Evolutionary conservation across 2,888 invertebrate genomes (phyloP).

Genomic region (Parasteatoda lunata): DNA sequence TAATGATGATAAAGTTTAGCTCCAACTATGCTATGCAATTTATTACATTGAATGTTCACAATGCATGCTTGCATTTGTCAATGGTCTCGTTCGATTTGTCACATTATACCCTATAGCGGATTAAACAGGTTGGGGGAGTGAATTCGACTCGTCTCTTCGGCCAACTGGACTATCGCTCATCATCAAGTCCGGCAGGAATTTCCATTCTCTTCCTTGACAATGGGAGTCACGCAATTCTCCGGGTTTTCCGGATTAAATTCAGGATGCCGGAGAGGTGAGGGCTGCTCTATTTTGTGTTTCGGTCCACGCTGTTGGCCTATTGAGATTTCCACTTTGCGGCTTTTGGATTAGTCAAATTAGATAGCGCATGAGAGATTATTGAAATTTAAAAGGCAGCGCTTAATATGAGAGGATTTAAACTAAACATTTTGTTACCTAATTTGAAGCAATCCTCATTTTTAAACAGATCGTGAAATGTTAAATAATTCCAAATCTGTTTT

Average conservation of each 20-base stretch:
- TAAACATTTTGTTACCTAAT: not conserved
- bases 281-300: not conserved
- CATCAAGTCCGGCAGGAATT: conserved; percentile 18
- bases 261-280: not conserved
- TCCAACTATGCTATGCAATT: too few relatives aligned
- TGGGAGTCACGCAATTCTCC: conserved; percentile 37
- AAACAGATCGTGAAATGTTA: too few relatives aligned
- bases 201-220: conserved; percentile 27
- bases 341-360: conserved; percentile 26
- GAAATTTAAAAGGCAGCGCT: not conserved
- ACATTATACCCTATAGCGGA: conserved; percentile 4
- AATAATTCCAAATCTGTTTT: too few relatives aligned
- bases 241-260: conserved; percentile 13
- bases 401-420: not conserved
- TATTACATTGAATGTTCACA: too few relatives aligned
- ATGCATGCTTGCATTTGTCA: too few relatives aligned
- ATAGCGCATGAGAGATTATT: not conserved
- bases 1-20: too few relatives aligned
- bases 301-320: not conserved
- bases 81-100: too few relatives aligned
- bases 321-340: not conserved
- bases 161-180: conserved; percentile 9
- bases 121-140: conserved; percentile 9
- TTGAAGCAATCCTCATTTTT: not conserved
- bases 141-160: not conserved